Evolutionary conservation across 2,113 vertebrate species (phyloP), one percentile per base, ranked within the genome.

Genomic region (Arenaria interpres): DNA sequence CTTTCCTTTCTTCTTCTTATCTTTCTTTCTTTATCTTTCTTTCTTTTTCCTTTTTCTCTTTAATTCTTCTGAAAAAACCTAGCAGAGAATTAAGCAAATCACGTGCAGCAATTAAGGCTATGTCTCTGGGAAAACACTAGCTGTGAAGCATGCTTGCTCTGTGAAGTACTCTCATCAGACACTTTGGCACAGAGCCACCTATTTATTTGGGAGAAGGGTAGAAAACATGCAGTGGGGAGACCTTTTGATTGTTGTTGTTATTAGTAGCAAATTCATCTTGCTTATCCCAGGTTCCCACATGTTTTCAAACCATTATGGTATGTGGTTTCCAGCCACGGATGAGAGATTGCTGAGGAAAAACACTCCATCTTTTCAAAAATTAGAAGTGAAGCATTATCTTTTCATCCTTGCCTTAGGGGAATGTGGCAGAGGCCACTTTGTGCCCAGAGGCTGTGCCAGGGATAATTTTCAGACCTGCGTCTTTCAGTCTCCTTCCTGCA

Each of bases 261-360:
- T 78, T 94, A 88, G 85, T 68, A 68, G 71, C 6, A 39, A 89
- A 94, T 30, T 76, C 62, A 57, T 81, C 67, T 89, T 72, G 54
- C 88, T 91, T 89, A 51, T 96, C 85, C 76, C 63, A 80, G 43
- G 64, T 73, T 89, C 43, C 74, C 93, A 89, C 43, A 71, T 21
- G 77, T 85, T 94, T 95, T 74, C 60, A 81, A 92, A 87, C 48
- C 12, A 79, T 48, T 63, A 91, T 1, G 10, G 46, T 20, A 46
- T 37, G 84, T 45, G 67, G 60, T 78, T 97, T 96, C 79, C 41
- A 94, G 86, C 32, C 63, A 43, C 1, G 0, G 50, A 50, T 50
- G 5, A 66, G 25, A 50, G 32, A 68, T n/a, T 15, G n/a, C 24
- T 48, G 45, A 33, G 25, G 69, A 75, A 85, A 89, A 89, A 87